These are phyloP conservation scores for Brachionus manjavacas DNA, from an alignment of 1,140 invertebrate genomes.

Conservation along the genomic window DNA sequence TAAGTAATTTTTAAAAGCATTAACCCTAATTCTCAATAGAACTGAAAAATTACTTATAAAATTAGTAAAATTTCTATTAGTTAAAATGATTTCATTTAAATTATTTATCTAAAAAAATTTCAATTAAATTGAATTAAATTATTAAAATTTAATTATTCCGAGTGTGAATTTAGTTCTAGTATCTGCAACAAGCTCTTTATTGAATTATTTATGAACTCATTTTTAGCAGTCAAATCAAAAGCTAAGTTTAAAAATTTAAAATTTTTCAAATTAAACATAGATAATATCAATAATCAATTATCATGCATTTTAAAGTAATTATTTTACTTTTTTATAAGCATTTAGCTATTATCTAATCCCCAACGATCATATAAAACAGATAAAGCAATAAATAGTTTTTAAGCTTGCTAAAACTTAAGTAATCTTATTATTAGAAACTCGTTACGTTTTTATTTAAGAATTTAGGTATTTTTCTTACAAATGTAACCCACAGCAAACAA, in stretches of 20 bases:
- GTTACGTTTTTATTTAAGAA: background rate
- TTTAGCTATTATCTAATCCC: background rate
- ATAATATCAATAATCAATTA: conserved; percentile 36
- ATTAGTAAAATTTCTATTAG: background rate
- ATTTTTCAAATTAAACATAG: background rate
- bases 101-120: background rate
- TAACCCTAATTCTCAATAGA: background rate
- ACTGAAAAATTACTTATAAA: background rate
- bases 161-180: background rate
- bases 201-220: background rate
- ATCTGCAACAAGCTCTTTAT: background rate
- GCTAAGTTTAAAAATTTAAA: background rate
- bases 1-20: background rate
- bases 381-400: conserved; percentile 9
- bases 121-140: too few species aligned
- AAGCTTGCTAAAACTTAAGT: background rate
- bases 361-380: background rate
- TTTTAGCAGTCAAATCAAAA: background rate
- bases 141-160: background rate
- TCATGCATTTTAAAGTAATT: background rate
- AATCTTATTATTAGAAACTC: conserved; percentile 7
- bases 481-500: background rate
- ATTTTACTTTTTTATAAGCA: background rate
- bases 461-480: background rate
- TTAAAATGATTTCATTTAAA: background rate